Percentiles rank a stretch among this genome's conserved stretches.
Evolutionary conservation across 2,888 invertebrate genomes (phyloP).

Genomic region (Andrena hattorfiana): DNA sequence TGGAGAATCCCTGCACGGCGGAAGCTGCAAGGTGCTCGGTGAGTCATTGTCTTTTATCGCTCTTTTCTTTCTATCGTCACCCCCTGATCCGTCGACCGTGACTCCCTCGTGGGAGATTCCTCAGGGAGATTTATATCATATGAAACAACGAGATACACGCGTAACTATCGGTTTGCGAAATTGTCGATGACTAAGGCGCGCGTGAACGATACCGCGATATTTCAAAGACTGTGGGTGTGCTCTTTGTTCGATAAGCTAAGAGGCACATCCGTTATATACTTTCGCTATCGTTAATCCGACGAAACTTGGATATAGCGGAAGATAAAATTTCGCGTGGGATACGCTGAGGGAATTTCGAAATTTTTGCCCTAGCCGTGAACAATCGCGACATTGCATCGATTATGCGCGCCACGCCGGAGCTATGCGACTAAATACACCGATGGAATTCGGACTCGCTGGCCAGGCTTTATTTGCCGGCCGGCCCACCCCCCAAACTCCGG

Average conservation of each 20-base stretch:
- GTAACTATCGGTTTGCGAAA: not conserved
- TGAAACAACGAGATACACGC: not conserved
- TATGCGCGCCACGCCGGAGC: slow-evolving; percentile 34
- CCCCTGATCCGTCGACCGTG: slow-evolving; percentile 24
- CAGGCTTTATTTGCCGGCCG: slow-evolving; percentile 75
- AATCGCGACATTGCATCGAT: slow-evolving; percentile 46
- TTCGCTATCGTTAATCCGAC: not conserved
- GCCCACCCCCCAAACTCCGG: slow-evolving; percentile 71
- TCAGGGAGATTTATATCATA: slow-evolving; percentile 29
- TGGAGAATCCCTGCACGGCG: slow-evolving; percentile 87
- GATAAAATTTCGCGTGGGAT: not conserved
- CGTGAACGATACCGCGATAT: not conserved
- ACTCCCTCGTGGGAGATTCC: slow-evolving; percentile 33
- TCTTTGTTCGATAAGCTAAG: not conserved
- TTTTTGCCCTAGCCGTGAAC: slow-evolving; percentile 26
- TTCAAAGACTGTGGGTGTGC: slow-evolving; percentile 1
- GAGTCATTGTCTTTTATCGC: slow-evolving; percentile 83
- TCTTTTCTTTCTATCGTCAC: slow-evolving; percentile 9
- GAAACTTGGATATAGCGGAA: not conserved
- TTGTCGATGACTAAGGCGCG: slow-evolving; percentile 7
- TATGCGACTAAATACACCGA: slow-evolving; percentile 63
- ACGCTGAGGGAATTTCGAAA: not conserved
- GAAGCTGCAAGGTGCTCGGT: slow-evolving; percentile 90
- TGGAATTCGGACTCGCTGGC: slow-evolving; percentile 64
- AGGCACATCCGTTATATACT: not conserved